A percentile compares a stretch with the other conserved stretches of the same genome.
Conservation (phyloP, 1,140 invertebrate genomes). For the Ceratina japonica region DNA sequence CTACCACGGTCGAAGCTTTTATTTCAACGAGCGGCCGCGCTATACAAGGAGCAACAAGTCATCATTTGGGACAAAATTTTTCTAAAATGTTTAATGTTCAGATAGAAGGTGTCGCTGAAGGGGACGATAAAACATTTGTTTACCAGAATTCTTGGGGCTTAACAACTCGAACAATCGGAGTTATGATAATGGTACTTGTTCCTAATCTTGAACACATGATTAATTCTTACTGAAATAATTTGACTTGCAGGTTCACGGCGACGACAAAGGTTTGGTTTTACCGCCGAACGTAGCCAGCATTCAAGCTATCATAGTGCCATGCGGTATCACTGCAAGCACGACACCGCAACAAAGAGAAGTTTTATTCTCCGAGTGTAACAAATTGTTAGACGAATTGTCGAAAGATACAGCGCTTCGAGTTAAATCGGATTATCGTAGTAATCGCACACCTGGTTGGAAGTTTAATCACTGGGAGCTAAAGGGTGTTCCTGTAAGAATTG, state of each 20-base stretch:
- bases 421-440: slow-evolving; percentile 93
- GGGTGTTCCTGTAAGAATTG: slow-evolving; percentile 97
- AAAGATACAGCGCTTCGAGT: slow-evolving; percentile 83
- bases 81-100: slow-evolving; percentile 99
- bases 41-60: slow-evolving; percentile 98
- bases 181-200: slow-evolving; percentile 75
- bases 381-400: slow-evolving; percentile 83
- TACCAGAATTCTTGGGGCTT: slow-evolving; percentile 99
- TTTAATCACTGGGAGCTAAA: slow-evolving; percentile 99
- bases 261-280: slow-evolving; percentile 97
- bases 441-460: slow-evolving; percentile 99
- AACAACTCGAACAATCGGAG: slow-evolving; percentile 95
- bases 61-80: slow-evolving; percentile 99
- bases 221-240: background rate
- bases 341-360: slow-evolving; percentile 85
- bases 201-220: background rate
- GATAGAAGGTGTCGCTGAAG: slow-evolving; percentile 94
- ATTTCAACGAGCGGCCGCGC: slow-evolving; percentile 96
- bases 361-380: slow-evolving; percentile 87
- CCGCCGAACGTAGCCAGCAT: slow-evolving; percentile 94
- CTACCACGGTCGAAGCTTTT: slow-evolving; percentile 98
- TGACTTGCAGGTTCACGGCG: slow-evolving; percentile 90
- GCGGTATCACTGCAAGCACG: slow-evolving; percentile 94
- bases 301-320: slow-evolving; percentile 95
- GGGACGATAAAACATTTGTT: slow-evolving; percentile 92